Conservation (phyloP, 35 echinoderm and acorn worm species). For the Acanthaster planci region DNA sequence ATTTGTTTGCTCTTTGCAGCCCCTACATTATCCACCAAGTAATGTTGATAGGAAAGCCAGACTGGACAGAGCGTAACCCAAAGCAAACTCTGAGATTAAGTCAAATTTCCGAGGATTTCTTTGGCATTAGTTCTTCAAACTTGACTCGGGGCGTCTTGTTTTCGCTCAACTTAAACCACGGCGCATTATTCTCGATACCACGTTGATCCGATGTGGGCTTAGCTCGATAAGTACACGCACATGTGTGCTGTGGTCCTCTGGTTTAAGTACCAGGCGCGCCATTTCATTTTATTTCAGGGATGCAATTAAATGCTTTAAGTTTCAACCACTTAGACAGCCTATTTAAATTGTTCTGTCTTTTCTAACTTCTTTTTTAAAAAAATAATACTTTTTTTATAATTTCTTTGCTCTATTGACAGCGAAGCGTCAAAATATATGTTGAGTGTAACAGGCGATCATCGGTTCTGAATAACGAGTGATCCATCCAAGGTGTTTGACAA, state of each 20-base stretch:
- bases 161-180: not conserved
- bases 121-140: not conserved
- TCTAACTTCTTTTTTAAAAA: too few relatives aligned
- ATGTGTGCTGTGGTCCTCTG: not conserved
- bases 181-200: not conserved
- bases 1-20: too few relatives aligned
- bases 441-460: too few relatives aligned
- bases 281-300: too few relatives aligned
- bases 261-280: too few relatives aligned
- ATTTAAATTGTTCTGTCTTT: too few relatives aligned
- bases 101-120: not conserved
- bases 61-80: not conserved
- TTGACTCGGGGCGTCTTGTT: not conserved
- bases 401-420: too few relatives aligned
- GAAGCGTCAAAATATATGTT: too few relatives aligned
- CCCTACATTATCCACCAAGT: not conserved
- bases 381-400: too few relatives aligned
- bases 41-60: slow-evolving; percentile 26
- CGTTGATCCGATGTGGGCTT: not conserved
- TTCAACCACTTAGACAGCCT: too few relatives aligned
- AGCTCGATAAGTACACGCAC: slow-evolving; percentile 7
- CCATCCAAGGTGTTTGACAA: not conserved
- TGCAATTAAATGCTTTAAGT: too few relatives aligned
- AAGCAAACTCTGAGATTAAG: slow-evolving; percentile 28
- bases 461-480: too few relatives aligned